phyloP scores from a whole-genome alignment of 2,113 vertebrate genomes.

The Patagioenas fasciata region DNA sequence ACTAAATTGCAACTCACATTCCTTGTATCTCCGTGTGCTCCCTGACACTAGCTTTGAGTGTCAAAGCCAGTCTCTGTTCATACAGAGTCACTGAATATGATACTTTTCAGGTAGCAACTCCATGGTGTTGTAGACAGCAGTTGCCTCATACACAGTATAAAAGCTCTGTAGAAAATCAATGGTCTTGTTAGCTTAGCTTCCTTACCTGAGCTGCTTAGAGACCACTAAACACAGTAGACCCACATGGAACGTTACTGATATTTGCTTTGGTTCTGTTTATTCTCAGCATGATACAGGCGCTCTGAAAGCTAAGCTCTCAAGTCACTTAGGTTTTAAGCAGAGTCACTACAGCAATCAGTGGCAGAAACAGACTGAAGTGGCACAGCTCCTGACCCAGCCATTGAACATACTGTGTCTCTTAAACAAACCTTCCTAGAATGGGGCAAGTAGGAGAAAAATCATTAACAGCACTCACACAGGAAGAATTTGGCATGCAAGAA shows the following conservation, averaged over 20 bases:
- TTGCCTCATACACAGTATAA: fast-evolving
- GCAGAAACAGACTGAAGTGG: neutral
- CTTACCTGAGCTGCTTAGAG: neutral
- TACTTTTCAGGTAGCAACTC: neutral
- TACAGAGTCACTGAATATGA: neutral
- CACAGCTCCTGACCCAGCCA: neutral
- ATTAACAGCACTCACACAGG: neutral
- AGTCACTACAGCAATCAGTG: neutral
- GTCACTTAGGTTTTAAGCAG: neutral
- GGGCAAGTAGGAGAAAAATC: neutral
- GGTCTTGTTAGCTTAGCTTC: neutral
- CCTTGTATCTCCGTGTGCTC: neutral
- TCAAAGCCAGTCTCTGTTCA: neutral
- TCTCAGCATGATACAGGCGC: fast-evolving
- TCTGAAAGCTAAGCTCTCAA: neutral
- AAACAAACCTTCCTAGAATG: neutral
- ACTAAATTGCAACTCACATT: neutral
- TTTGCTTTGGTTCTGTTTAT: neutral
- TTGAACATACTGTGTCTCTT: neutral
- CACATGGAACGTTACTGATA: neutral
- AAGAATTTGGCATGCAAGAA: neutral
- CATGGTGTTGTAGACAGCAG: neutral
- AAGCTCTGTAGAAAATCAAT: neutral
- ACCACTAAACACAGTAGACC: neutral
- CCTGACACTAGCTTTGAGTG: neutral